Conservation (phyloP, 2,797 vertebrate species). For the Tachyglossus aculeatus region DNA sequence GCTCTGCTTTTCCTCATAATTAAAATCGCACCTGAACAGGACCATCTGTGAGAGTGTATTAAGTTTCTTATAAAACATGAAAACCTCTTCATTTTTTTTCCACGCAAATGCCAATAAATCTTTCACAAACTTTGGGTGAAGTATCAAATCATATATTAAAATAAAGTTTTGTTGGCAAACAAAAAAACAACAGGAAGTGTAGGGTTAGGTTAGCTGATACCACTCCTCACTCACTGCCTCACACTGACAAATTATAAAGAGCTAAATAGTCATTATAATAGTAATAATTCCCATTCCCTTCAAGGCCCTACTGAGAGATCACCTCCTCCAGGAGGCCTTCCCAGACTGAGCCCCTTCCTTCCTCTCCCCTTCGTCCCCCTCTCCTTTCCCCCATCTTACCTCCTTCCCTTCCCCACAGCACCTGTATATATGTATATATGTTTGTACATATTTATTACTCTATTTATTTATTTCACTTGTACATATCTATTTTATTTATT, state of each 20-base stretch:
- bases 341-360: too few relatives aligned
- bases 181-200: neutral
- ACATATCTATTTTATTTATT: too few relatives aligned
- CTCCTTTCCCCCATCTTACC: too few relatives aligned
- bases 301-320: too few relatives aligned
- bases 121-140: slow-evolving; percentile 21
- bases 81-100: slow-evolving; percentile 55
- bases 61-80: slow-evolving; percentile 67
- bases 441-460: too few relatives aligned
- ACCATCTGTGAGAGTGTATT: slow-evolving; percentile 74
- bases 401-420: too few relatives aligned
- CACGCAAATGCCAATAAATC: slow-evolving; percentile 56
- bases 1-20: slow-evolving; percentile 75
- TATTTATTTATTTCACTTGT: too few relatives aligned
- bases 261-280: too few relatives aligned
- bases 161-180: slow-evolving; percentile 22
- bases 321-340: too few relatives aligned
- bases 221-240: neutral
- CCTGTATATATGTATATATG: too few relatives aligned
- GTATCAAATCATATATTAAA: slow-evolving; percentile 31
- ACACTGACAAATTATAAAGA: neutral
- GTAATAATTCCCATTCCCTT: too few relatives aligned
- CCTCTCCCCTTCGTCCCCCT: too few relatives aligned
- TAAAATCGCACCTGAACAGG: slow-evolving; percentile 78
- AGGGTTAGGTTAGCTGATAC: neutral